Base-by-base conservation (phyloP, 2,113 vertebrate species). In the Uria lomvia region DNA sequence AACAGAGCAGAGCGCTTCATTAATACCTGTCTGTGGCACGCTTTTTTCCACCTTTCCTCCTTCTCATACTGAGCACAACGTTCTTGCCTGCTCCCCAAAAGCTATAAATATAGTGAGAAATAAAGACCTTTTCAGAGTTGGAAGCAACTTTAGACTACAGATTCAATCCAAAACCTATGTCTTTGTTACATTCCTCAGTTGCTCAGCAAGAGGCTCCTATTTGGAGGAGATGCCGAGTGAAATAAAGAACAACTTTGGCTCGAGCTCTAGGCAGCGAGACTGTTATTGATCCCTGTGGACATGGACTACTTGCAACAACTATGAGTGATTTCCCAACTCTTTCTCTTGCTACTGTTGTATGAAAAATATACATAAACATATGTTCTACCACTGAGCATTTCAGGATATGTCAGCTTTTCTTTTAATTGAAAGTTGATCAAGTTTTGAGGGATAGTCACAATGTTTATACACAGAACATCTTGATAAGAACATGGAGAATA, bases 341-440 rank as follows among this genome's bases (percentile, higher is more conserved):
- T 95, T 66, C 77, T 85, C 22, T 84, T 92, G 94, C 92, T 97
- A 94, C 94, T 76, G 86, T 84, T 79, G 38, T 90, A 76, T 89
- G 53, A 90, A 97, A 93, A 95, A 50, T 56, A 56, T 30, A 43
- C 55, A 45, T 29, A 91, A 77, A 12, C 18, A 40, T 65, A 80
- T 92, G 18, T 86, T 88, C 40, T 75, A n/a, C 22, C 18, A 27
- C 8, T 14, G 22, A 90, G 7, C 1, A 1, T 58, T 92, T 90
- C 6, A 18, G 59, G n/a, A 52, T 83, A 49, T 24, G 13, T 45
- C 32, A 73, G n/a, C 9, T 4, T 8, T 73, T 70, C 58, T 94
- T 77, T 36, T 6, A 52, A 52, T 6, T 78, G 23, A 87, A 53
- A 58, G 68, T 23, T 24, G 34, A 53, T 89, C 8, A 38, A 15